phyloP scores from a whole-genome alignment of 2,113 vertebrate genomes.

The Plestiodon gilberti region DNA sequence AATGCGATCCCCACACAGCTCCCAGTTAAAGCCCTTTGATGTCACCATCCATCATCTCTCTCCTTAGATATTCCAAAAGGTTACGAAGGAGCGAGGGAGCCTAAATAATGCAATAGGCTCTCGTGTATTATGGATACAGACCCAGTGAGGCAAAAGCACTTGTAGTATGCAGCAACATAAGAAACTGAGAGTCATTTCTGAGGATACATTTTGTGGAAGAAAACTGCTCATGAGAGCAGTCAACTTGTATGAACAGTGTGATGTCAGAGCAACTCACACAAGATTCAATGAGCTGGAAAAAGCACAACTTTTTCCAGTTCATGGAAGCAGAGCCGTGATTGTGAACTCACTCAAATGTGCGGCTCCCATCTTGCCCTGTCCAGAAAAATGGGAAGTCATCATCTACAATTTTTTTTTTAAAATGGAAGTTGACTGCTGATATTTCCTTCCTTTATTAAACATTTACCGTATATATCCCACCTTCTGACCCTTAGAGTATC shows the following conservation, averaged over 20 bases:
- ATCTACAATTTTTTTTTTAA: neutral
- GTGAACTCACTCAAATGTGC: neutral
- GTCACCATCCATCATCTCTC: slow-evolving; percentile 8
- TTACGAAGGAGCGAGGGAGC: neutral
- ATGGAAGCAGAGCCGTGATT: neutral
- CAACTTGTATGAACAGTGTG: neutral
- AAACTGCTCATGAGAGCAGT: neutral
- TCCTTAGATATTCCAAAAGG: neutral
- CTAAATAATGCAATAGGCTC: slow-evolving; percentile 15
- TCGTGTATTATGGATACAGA: neutral
- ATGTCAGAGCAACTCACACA: neutral
- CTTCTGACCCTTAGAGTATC: too few species aligned
- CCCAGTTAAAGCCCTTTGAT: neutral
- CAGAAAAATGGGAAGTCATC: neutral
- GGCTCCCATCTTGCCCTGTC: too few species aligned
- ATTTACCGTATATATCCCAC: too few species aligned
- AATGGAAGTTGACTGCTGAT: neutral
- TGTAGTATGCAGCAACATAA: neutral
- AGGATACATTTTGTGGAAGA: slow-evolving; percentile 1
- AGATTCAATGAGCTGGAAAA: neutral
- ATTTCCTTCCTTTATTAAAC: too few species aligned
- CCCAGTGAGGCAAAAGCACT: neutral
- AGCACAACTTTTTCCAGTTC: neutral
- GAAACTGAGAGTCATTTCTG: neutral
- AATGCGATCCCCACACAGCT: neutral